phyloP scores from a whole-genome alignment of 2,113 vertebrate species.

The Gavialis gangeticus region DNA sequence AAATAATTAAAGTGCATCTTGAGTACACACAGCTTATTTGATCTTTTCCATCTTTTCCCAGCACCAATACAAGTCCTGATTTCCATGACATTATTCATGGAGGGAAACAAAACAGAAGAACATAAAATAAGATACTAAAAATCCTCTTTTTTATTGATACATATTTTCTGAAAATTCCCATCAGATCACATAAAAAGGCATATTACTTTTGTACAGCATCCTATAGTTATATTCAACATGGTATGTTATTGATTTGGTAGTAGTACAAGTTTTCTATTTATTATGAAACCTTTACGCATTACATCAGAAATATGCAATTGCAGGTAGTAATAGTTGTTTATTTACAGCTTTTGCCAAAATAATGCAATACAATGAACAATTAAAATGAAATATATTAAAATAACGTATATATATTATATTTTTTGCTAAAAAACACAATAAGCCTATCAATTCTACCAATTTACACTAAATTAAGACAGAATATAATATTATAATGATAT shows the following conservation, averaged over 20 bases:
- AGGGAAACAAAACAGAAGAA: background rate
- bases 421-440: no score
- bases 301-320: no score
- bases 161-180: background rate
- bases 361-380: no score
- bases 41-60: background rate
- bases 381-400: no score
- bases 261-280: background rate
- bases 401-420: no score
- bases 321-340: no score
- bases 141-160: background rate
- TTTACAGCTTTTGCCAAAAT: no score
- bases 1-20: constrained; percentile 55
- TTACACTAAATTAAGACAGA: no score
- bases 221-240: background rate
- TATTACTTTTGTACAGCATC: background rate
- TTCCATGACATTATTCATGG: background rate
- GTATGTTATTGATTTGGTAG: background rate
- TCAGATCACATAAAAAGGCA: background rate
- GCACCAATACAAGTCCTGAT: background rate
- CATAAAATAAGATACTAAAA: background rate
- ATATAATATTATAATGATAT: no score
- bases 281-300: background rate
- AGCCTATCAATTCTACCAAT: no score
- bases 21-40: constrained; percentile 9